These are phyloP conservation scores for human DNA, from an alignment of 2,113 vertebrate species.

Conservation along the genomic window GRCh38 chr14:38685001-38685500, in stretches of 20 bases:
- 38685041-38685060: not conserved
- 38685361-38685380: slow-evolving; percentile 7
- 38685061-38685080: not conserved
- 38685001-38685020: not conserved
- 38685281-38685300: slow-evolving; percentile 1
- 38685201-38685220: not conserved
- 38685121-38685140: slow-evolving; percentile 12
- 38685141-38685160: not conserved
- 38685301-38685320: not conserved
- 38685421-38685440: not conserved
- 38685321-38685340: not conserved
- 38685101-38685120: not conserved
- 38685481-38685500: not conserved
- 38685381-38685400: not conserved
- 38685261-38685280: not conserved
- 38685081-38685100: not conserved
- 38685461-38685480: not conserved
- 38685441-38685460: not conserved
- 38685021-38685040: not conserved
- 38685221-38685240: not conserved
- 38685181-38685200: not conserved
- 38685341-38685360: not conserved
- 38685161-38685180: not conserved
- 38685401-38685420: not conserved
- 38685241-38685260: slow-evolving; percentile 30